Evolutionary conservation across 1,140 invertebrate genomes (phyloP), one percentile per base, ranked within the genome.

Genomic region (Pogonognathellus flavescens): DNA sequence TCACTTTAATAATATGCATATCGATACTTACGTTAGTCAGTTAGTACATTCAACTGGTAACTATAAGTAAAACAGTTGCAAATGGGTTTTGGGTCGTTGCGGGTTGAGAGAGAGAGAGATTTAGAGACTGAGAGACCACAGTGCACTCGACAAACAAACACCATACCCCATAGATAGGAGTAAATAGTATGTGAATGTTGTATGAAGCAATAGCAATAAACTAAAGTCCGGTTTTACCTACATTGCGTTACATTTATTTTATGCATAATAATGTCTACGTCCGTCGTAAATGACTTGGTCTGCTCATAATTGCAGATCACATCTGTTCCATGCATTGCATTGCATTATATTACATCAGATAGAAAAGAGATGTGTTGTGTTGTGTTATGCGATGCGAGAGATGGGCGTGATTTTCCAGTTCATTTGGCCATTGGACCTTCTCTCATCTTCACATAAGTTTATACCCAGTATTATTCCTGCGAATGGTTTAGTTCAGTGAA

Each of bases 321-420:
- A 76, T 76, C 70, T 76, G 70, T 13, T 66, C 25, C 41, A 16
- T 76, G 70, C 31, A 25, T 57, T 57, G 53, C 11, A 13, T 57
- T 57, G 10, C n/a, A 57, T 41, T 41, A n/a, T n/a, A n/a, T 76
- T 76, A 76, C 22, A 76, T 76, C n/a, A 76, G 41, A 76, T 49
- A 76, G 31, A 3, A 41, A 31, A 50, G 49, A 76, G 70, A 76
- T 50, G 14, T 31, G 70, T 76, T 76, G 13, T 76, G 41, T 31
- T n/a, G 31, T 72, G 66, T 72, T 76, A 76, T 76, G 70, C 10
- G 70, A 76, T 76, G 70, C 70, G 70, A 76, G 31, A 76, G 70
- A 76, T 76, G 70, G 70, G 70, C 70, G 70, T 66, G 70, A 76
- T n/a, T 76, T 76, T 76, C 70, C 70, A 76, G 31, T 76, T 76